Percentiles rank a stretch among this genome's conserved stretches.
These are phyloP conservation scores for Anoplius nigerrimus DNA, from an alignment of 2,888 invertebrate species.

Conservation along the genomic window DNA sequence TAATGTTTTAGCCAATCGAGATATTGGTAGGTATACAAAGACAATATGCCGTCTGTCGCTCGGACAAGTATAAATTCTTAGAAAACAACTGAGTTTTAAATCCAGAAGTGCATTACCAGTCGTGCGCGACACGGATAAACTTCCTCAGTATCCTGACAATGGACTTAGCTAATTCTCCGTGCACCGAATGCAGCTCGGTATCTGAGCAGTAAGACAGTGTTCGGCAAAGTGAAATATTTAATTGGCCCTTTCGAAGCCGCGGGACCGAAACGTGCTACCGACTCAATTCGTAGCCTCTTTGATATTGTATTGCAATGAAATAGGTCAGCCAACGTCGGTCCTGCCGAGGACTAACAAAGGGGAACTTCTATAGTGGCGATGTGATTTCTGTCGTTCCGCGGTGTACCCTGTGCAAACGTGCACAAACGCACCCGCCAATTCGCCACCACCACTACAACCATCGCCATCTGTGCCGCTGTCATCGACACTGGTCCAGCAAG, in stretches of 20 bases:
- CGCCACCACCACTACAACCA: neutral
- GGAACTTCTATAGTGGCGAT: slow-evolving; percentile 38
- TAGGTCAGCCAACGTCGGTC: slow-evolving; percentile 57
- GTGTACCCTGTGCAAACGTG: slow-evolving; percentile 22
- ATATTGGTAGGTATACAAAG: no score
- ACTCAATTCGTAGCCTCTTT: slow-evolving; percentile 55
- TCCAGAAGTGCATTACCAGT: no score
- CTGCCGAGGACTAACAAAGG: slow-evolving; percentile 52
- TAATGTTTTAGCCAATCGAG: no score
- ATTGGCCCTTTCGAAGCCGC: slow-evolving; percentile 52
- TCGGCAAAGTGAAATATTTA: slow-evolving; percentile 46
- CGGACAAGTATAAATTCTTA: no score
- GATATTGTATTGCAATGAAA: slow-evolving; percentile 57
- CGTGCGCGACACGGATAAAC: no score
- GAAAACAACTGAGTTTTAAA: no score
- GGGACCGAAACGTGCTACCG: slow-evolving; percentile 45
- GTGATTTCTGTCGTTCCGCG: slow-evolving; percentile 53
- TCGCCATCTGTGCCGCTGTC: neutral
- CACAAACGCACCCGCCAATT: slow-evolving; percentile 18
- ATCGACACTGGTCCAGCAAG: neutral
- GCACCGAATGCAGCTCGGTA: no score
- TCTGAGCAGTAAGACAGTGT: no score
- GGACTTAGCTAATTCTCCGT: no score
- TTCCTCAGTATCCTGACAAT: no score
- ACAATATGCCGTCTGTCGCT: no score